A percentile compares a stretch with the other conserved stretches of the same genome.
Conservation (phyloP, 1,140 invertebrate species). For the Argopecten irradians region DNA sequence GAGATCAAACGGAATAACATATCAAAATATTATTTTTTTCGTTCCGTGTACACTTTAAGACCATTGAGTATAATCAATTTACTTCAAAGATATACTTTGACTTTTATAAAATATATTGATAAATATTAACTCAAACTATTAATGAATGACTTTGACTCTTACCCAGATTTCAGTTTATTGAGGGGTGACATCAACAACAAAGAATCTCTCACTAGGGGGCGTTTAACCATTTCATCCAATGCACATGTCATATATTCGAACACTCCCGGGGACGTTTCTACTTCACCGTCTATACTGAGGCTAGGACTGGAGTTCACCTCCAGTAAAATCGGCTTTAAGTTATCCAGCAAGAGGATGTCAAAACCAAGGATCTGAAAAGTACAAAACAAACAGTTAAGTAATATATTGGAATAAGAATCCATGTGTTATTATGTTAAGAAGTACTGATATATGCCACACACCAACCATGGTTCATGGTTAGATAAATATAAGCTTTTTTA, state of each 20-base stretch:
- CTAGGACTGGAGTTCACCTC: constrained; percentile 79
- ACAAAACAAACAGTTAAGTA: constrained; percentile 27
- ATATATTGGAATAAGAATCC: no score
- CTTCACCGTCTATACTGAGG: constrained; percentile 77
- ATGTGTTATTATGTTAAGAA: no score
- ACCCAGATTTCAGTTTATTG: constrained; percentile 58
- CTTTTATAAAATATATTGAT: no score
- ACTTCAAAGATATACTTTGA: no score
- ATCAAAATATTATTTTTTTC: no score
- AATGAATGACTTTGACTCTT: background rate
- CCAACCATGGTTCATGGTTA: no score
- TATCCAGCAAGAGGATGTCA: constrained; percentile 77
- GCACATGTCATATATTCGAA: constrained; percentile 65
- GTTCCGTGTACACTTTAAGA: no score
- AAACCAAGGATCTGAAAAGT: constrained; percentile 78
- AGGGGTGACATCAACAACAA: constrained; percentile 69
- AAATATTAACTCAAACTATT: no score
- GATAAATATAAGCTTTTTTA: no score
- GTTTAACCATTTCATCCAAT: constrained; percentile 76
- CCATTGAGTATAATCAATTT: no score
- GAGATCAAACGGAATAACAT: no score
- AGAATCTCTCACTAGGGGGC: constrained; percentile 70
- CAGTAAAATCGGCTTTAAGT: constrained; percentile 76
- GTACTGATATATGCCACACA: no score
- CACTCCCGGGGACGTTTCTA: constrained; percentile 69